Percentiles rank a stretch among this genome's conserved stretches.
These are phyloP conservation scores for Phycodurus eques DNA, from an alignment of 2,113 vertebrate species.

Conservation along the genomic window DNA sequence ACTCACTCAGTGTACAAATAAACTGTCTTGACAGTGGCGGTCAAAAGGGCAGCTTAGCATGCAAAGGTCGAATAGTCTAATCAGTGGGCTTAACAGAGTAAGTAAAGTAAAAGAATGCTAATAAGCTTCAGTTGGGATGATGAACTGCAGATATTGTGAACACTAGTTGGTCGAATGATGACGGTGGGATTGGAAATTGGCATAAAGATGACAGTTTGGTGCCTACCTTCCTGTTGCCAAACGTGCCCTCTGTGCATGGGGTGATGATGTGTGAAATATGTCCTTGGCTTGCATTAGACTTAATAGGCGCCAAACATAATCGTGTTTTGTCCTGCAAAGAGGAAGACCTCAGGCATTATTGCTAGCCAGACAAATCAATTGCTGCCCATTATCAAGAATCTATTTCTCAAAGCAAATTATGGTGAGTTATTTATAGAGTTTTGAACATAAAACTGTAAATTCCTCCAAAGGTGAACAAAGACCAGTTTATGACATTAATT, in stretches of 20 bases:
- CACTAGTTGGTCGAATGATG: background rate
- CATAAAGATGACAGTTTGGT: constrained; percentile 3
- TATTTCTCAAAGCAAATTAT: background rate
- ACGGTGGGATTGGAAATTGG: constrained; percentile 13
- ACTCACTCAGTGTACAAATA: constrained; percentile 29
- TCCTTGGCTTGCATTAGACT: constrained; percentile 27
- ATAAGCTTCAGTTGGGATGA: constrained; percentile 1
- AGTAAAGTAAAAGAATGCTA: background rate
- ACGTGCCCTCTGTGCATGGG: constrained; percentile 15
- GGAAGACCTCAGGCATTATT: constrained; percentile 11
- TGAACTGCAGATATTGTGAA: background rate
- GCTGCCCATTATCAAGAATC: background rate
- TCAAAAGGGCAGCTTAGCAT: constrained; percentile 22
- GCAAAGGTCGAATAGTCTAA: constrained; percentile 24
- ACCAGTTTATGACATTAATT: too few relatives aligned
- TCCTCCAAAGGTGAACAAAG: too few relatives aligned
- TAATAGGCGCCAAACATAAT: constrained; percentile 13
- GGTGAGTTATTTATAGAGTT: background rate
- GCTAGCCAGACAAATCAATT: constrained; percentile 11
- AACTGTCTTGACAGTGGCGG: constrained; percentile 22
- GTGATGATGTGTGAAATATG: constrained; percentile 51
- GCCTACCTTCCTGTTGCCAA: constrained; percentile 22
- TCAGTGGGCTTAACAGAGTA: constrained; percentile 8
- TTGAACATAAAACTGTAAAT: too few relatives aligned
- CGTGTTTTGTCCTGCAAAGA: constrained; percentile 18